Conservation (phyloP, 2,797 vertebrate genomes). For the Sebastiscus albofasciatus region DNA sequence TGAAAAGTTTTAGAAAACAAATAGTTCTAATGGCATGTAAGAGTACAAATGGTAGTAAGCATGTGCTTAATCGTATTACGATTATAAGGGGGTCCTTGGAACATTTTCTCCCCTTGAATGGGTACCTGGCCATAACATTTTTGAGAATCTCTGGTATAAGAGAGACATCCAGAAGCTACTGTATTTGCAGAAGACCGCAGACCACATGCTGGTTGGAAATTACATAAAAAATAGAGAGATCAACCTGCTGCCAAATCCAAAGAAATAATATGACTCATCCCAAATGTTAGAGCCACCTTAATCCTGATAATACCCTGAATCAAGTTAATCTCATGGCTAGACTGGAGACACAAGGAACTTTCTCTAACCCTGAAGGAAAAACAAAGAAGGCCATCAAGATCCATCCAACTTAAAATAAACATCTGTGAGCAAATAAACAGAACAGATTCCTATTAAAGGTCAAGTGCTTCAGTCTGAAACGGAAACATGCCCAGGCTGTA, state of each 20-base stretch:
- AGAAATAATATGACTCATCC: constrained; percentile 33
- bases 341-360: constrained; percentile 29
- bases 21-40: too few relatives aligned
- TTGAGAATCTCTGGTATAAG: fast-evolving
- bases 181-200: not conserved
- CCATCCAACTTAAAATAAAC: constrained; percentile 57
- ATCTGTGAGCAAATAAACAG: constrained; percentile 61
- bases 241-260: constrained; percentile 3
- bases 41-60: too few relatives aligned
- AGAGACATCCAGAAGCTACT: not conserved
- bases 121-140: too few relatives aligned
- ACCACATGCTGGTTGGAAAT: not conserved
- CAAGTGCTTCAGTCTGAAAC: constrained; percentile 59
- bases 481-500: constrained; percentile 53
- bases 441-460: constrained; percentile 59
- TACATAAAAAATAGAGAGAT: not conserved
- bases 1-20: too few relatives aligned
- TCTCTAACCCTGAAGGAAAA: constrained; percentile 32
- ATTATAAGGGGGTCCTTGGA: too few relatives aligned
- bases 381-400: constrained; percentile 34
- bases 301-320: constrained; percentile 50
- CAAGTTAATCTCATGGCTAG: constrained; percentile 51
- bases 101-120: too few relatives aligned
- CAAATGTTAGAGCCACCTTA: constrained; percentile 46
- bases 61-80: too few relatives aligned